Evolutionary conservation across 1,140 invertebrate genomes (phyloP).

Genomic region (Spodoptera frugiperda): DNA sequence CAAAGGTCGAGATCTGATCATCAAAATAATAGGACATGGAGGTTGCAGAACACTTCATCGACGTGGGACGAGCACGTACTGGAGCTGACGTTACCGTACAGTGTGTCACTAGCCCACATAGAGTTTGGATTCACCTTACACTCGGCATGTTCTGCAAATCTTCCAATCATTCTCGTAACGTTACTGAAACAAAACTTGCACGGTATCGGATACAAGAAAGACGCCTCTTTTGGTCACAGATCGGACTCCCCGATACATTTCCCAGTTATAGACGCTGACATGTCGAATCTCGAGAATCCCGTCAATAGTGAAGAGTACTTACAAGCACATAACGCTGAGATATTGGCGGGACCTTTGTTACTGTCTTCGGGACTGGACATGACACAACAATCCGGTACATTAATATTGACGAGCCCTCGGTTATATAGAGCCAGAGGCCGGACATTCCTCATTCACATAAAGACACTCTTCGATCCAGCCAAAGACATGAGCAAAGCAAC

Average conservation of each 20-base stretch:
- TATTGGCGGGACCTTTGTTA: slow-evolving; percentile 95
- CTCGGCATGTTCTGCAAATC: slow-evolving; percentile 87
- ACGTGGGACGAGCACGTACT: slow-evolving; percentile 97
- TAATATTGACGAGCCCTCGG: slow-evolving; percentile 95
- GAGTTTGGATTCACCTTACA: slow-evolving; percentile 95
- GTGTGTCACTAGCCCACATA: slow-evolving; percentile 92
- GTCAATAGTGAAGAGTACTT: slow-evolving; percentile 93
- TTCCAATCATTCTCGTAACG: slow-evolving; percentile 92
- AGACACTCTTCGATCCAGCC: slow-evolving; percentile 90
- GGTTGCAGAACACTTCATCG: slow-evolving; percentile 93
- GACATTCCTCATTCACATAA: slow-evolving; percentile 94
- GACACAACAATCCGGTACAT: slow-evolving; percentile 92
- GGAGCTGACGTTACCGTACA: slow-evolving; percentile 93
- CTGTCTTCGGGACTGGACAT: slow-evolving; percentile 93
- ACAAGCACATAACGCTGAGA: slow-evolving; percentile 94
- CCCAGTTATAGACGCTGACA: slow-evolving; percentile 81
- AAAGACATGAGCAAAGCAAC: slow-evolving; percentile 86
- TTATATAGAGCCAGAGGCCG: slow-evolving; percentile 92
- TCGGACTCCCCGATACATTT: slow-evolving; percentile 89
- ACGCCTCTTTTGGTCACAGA: slow-evolving; percentile 75
- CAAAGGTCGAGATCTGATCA: slow-evolving; percentile 94
- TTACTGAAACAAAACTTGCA: slow-evolving; percentile 93
- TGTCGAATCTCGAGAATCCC: slow-evolving; percentile 90
- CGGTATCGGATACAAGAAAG: slow-evolving; percentile 88
- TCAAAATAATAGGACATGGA: slow-evolving; percentile 94